Base-by-base conservation (phyloP, 2,888 invertebrate species). In the Heliconius ethilla region DNA sequence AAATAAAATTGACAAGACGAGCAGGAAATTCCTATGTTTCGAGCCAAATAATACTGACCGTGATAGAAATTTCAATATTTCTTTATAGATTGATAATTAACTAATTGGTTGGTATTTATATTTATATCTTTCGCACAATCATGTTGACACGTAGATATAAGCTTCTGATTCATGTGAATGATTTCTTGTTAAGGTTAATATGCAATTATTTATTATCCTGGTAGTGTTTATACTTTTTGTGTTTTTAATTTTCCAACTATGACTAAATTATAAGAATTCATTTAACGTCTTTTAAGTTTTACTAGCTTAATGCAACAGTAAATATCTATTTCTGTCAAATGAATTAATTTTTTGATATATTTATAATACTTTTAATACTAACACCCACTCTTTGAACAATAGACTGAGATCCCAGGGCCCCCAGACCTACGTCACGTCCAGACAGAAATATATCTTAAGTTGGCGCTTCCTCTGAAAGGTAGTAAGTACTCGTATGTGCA, bases 221-320 rank as follows among this genome's bases (percentile, higher is more conserved):
- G 55, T 72, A 72, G 59, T 33, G n/a, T 55, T 59, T 33, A 72
- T 33, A 11, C 27, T 25, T 72, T 72, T 72, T 59, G 33, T 55
- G 11, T 33, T 51, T 33, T n/a, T 59, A 72, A 33, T 72, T 70
- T 55, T 22, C 70, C 55, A 70, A 33, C 10, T 3, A 70, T 55
- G 29, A n/a, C 29, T 9, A 13, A 27, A 27, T 63, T 27, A 15
- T 7, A 63, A 27, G 15, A 27, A 63, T 63, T 6, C 3, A n/a
- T 59, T 63, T 51, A 11, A 40, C 10, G 11, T 40, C 40, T 11
- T 25, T 67, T 27, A 40, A 40, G 15, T 67, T 67, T 6, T 37
- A 37, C 11, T n/a, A 67, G 22, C 0, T 11, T n/a, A 62, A 2
- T 29, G 15, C 11, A 45, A 18, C 13, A 11, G n/a, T 37, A 2